Base-by-base conservation (phyloP, 92 coral and sea anemone genomes). In the Siderastrea siderea region DNA sequence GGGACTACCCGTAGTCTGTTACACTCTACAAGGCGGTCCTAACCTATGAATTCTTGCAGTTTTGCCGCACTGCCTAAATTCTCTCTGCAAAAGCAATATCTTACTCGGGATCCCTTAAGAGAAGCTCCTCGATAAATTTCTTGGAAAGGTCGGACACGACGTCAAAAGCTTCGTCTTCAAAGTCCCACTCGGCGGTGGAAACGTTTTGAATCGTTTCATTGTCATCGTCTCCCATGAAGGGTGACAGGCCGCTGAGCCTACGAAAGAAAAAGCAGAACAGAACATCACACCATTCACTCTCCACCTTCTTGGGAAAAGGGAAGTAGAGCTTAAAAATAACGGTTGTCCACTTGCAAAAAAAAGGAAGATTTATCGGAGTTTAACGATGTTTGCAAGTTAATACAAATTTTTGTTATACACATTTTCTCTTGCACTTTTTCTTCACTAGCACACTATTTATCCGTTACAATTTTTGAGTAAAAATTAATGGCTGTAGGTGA, bases 191-290 rank as follows among this genome's bases (percentile, higher is more conserved):
- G 65, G 97, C 98, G 16, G 78, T 77, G 43, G 97, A 93, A 38
- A 97, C 99, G 76, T 97, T 97, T 87, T 93, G 94, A 84, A 97
- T 97, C 49, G 99, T 97, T 71, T 97, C 99, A 53, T 90, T 97
- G 92, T 97, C 99, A 71, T 97, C 94, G 58, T 97, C 99, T 60
- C 99, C 99, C 99, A 97, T 97, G 77, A 97, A 97, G 26, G 99
- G 99, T 19, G 99, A 97, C 15, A 97, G 88, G 70, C 99, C 99
- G 78, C 99, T 97, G 64, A 97, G 91, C 80, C 99, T 97, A 68
- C 71, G 78, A 49, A 47, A 43, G 11, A 46, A 71, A 78, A 38
- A 26, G 60, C 48, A 14, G 15, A 0, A 44, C 7, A 68, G 49
- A 26, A 26, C 38, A 26, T 26, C 38, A 26, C 38, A 26, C 38